Evolutionary conservation across 2,797 vertebrate species (phyloP).

Genomic region (Hoplostethus mediterraneus): DNA sequence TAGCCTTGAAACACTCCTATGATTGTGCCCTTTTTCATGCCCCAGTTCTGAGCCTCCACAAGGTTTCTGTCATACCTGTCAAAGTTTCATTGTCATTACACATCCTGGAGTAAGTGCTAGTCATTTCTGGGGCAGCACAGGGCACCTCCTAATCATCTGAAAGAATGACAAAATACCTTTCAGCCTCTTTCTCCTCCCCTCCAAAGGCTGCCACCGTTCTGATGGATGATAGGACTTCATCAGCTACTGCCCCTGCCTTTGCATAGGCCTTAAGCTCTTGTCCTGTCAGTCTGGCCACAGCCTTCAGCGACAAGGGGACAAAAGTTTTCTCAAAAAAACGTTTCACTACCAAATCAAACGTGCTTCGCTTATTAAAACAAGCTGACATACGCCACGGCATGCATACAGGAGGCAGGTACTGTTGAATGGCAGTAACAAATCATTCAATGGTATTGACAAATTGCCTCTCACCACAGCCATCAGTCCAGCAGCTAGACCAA

Average conservation of each 20-base stretch:
- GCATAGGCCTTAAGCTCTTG: slow-evolving; percentile 84
- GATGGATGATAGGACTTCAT: slow-evolving; percentile 87
- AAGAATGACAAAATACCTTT: slow-evolving; percentile 72
- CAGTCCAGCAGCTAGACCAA: slow-evolving; percentile 83
- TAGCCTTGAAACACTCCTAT: slow-evolving; percentile 86
- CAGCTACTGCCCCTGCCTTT: slow-evolving; percentile 86
- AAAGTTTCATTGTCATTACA: background rate
- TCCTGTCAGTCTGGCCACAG: slow-evolving; percentile 82
- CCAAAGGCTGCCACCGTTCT: slow-evolving; percentile 88
- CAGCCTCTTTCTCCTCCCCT: slow-evolving; percentile 83
- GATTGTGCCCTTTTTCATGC: slow-evolving; percentile 84
- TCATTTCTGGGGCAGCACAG: background rate
- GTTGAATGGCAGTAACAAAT: background rate
- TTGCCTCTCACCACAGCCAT: slow-evolving; percentile 83
- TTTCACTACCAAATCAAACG: background rate
- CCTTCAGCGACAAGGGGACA: slow-evolving; percentile 65
- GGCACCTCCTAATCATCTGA: background rate
- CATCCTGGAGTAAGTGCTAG: background rate
- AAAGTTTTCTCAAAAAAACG: background rate
- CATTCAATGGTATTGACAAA: background rate
- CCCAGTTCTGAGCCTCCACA: slow-evolving; percentile 83
- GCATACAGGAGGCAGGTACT: background rate
- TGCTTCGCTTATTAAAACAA: background rate
- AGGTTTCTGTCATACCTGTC: slow-evolving; percentile 86
- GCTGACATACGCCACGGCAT: background rate